Evolutionary conservation across 2,113 vertebrate species (phyloP).

Genomic region (Thamnaconus septentrionalis): DNA sequence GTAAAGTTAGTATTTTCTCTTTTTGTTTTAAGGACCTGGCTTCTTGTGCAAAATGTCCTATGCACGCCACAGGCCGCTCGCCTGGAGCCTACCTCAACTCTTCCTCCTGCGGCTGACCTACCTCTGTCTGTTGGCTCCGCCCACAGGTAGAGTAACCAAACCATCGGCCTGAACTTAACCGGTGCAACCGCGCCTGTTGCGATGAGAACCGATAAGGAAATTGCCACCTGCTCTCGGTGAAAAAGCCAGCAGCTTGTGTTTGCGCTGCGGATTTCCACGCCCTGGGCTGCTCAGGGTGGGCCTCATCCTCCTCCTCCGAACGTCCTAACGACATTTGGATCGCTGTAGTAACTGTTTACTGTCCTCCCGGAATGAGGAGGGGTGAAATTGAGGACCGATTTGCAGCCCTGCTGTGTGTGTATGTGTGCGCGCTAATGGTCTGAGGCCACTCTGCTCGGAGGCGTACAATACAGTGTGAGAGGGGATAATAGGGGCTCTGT

Average conservation of each 20-base stretch:
- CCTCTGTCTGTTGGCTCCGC: conserved; percentile 57
- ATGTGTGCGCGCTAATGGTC: conserved; percentile 10
- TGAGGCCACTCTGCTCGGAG: conserved; percentile 39
- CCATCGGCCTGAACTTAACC: not conserved
- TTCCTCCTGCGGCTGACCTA: conserved; percentile 66
- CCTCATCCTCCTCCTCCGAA: conserved; percentile 13
- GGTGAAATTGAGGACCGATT: conserved; percentile 3
- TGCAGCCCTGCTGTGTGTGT: conserved; percentile 15
- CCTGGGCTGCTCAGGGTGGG: conserved; percentile 53
- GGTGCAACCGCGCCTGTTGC: conserved; percentile 12
- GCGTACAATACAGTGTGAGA: conserved; percentile 56
- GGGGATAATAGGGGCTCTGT: conserved; percentile 66
- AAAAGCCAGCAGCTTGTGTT: not conserved
- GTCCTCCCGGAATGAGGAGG: conserved; percentile 10
- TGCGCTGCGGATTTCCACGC: conserved; percentile 6
- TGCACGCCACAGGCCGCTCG: conserved; percentile 55
- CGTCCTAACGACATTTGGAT: not conserved
- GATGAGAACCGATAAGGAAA: conserved; percentile 13
- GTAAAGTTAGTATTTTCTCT: not conserved
- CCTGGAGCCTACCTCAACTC: conserved; percentile 54
- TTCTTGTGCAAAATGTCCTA: conserved; percentile 67
- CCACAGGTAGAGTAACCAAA: conserved; percentile 63
- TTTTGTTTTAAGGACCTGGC: conserved; percentile 28
- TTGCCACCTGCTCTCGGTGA: not conserved
- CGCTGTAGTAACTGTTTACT: conserved; percentile 27